Conservation (phyloP, 2,113 vertebrate species). For the Istiophorus platypterus region DNA sequence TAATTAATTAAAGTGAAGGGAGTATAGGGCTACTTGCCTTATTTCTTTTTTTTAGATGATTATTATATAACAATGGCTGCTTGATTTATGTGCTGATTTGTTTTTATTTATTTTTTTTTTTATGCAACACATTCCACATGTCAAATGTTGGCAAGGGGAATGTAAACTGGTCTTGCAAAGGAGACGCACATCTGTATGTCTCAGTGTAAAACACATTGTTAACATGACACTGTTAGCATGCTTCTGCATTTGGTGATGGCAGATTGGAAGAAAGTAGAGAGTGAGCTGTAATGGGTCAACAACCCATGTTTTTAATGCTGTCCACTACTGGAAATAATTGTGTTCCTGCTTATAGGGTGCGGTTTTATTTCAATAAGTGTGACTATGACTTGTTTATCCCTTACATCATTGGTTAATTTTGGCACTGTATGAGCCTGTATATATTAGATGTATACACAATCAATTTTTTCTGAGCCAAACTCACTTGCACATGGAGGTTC, state of each 20-base stretch:
- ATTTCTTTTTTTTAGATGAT: slow-evolving; percentile 13
- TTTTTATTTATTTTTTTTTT: neutral
- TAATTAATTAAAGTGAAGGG: slow-evolving; percentile 26
- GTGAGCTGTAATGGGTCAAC: neutral
- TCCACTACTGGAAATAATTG: neutral
- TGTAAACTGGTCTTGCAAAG: neutral
- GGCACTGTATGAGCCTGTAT: slow-evolving; percentile 28
- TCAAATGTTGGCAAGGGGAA: neutral
- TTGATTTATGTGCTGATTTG: neutral
- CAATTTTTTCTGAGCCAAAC: slow-evolving; percentile 29
- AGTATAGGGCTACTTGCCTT: slow-evolving; percentile 11
- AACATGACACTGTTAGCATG: slow-evolving; percentile 21
- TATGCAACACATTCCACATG: neutral
- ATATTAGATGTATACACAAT: slow-evolving; percentile 27
- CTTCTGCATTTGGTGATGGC: neutral
- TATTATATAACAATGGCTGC: neutral
- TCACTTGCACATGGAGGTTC: slow-evolving; percentile 28
- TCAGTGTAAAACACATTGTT: slow-evolving; percentile 14
- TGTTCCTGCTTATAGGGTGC: neutral
- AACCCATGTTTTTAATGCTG: neutral
- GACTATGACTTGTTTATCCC: neutral
- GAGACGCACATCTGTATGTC: neutral
- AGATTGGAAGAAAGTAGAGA: neutral
- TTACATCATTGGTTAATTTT: slow-evolving; percentile 7
- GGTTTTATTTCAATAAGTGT: neutral